Evolutionary conservation across 92 coral and sea anemone genomes (phyloP).

Genomic region (Zoanthus sansibaricus): DNA sequence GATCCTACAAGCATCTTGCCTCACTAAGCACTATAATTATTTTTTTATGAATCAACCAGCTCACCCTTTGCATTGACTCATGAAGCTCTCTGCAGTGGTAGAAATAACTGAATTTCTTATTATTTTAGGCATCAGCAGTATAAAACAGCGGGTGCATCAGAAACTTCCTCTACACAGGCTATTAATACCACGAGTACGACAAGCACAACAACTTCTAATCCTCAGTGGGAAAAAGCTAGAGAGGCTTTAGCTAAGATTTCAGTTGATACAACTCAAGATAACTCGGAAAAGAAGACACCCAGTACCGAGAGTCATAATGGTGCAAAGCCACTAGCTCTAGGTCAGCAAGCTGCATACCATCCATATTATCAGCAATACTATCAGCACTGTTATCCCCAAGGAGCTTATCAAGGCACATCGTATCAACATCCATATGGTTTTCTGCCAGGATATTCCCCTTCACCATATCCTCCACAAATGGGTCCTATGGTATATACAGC

Average conservation of each 20-base stretch:
- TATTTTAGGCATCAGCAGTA: slow-evolving; percentile 87
- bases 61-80: no score
- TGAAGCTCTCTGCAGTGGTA: no score
- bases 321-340: slow-evolving; percentile 42
- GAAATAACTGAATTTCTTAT: no score
- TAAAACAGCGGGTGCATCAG: slow-evolving; percentile 51
- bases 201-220: slow-evolving; percentile 72
- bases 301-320: slow-evolving; percentile 35
- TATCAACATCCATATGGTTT: slow-evolving; percentile 50
- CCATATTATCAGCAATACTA: slow-evolving; percentile 81
- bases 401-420: slow-evolving; percentile 47
- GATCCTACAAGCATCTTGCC: no score
- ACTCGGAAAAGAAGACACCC: slow-evolving; percentile 44
- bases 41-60: no score
- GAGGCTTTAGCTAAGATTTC: slow-evolving; percentile 95
- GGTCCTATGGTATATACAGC: slow-evolving; percentile 22
- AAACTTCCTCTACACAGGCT: slow-evolving; percentile 49
- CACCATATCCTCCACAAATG: slow-evolving; percentile 10
- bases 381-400: slow-evolving; percentile 51
- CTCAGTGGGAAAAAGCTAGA: slow-evolving; percentile 98
- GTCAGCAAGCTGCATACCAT: slow-evolving; percentile 58
- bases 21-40: no score
- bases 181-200: slow-evolving; percentile 59
- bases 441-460: slow-evolving; percentile 63
- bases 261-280: slow-evolving; percentile 56